Percentiles rank a stretch among this genome's conserved stretches.
phyloP scores from a whole-genome alignment of 2,113 vertebrate species.

The Rostratula benghalensis region DNA sequence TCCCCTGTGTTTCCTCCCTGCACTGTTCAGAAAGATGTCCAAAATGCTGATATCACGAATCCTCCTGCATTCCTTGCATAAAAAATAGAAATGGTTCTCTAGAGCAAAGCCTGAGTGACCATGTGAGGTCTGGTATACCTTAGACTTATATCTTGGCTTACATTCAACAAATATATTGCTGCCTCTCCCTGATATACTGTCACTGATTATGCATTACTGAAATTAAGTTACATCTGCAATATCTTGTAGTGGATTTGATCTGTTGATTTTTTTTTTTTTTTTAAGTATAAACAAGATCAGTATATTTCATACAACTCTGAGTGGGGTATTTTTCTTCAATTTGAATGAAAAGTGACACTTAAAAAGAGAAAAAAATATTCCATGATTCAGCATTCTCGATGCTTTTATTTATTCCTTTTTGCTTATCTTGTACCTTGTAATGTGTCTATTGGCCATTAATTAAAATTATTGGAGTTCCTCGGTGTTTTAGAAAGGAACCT shows the following conservation, averaged over 20 bases:
- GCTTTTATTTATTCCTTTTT: constrained; percentile 17
- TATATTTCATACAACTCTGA: not conserved
- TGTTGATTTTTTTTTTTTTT: not conserved
- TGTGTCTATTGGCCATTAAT: constrained; percentile 15
- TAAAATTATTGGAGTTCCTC: not conserved
- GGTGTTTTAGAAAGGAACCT: not conserved
- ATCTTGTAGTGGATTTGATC: not conserved
- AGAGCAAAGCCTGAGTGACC: not conserved
- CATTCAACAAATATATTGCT: not conserved
- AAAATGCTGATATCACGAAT: not conserved
- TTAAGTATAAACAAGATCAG: not conserved
- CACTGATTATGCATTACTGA: not conserved
- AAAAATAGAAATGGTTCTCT: not conserved
- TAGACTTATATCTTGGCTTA: not conserved
- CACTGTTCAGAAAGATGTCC: not conserved
- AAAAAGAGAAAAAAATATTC: not conserved
- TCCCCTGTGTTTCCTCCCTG: accelerated
- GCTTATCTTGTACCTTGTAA: not conserved
- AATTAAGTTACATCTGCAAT: not conserved
- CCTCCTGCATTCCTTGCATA: not conserved
- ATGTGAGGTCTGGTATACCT: not conserved
- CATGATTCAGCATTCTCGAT: not conserved
- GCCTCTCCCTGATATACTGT: not conserved
- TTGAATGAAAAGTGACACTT: not conserved
- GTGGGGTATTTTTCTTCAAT: not conserved